phyloP scores from a whole-genome alignment of 2,888 invertebrate species.

The Cataglyphis livida region DNA sequence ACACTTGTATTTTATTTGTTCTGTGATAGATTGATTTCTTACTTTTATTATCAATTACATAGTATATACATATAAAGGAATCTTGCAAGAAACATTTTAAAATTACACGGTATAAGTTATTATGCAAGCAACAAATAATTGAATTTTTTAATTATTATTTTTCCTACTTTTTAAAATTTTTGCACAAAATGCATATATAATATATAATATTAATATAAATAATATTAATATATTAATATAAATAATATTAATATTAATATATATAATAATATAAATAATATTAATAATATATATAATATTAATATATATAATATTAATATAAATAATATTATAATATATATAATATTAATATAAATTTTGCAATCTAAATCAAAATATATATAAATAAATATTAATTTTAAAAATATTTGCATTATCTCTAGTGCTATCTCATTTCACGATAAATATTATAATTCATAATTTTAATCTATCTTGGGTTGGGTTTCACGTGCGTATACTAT shows the following conservation, averaged over 20 bases:
- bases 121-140: not conserved
- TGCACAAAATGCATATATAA: not conserved
- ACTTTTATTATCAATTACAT: not conserved
- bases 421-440: not conserved
- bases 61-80: not conserved
- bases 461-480: not conserved
- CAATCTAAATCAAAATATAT: not conserved
- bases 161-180: not conserved
- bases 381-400: conserved; percentile 2
- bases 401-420: not conserved
- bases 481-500: not conserved
- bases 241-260: not conserved
- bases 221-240: no score
- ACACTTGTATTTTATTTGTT: not conserved
- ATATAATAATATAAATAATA: not conserved
- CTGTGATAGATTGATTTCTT: not conserved
- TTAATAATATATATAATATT: no score
- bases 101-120: not conserved
- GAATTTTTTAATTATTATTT: not conserved
- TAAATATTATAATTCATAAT: conserved; percentile 33
- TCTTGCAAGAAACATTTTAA: not conserved
- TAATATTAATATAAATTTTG: not conserved
- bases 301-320: no score
- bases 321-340: no score
- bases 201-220: not conserved